These are phyloP conservation scores for Sarcophaga subvicina DNA, from an alignment of 2,888 invertebrate species.

Conservation along the genomic window DNA sequence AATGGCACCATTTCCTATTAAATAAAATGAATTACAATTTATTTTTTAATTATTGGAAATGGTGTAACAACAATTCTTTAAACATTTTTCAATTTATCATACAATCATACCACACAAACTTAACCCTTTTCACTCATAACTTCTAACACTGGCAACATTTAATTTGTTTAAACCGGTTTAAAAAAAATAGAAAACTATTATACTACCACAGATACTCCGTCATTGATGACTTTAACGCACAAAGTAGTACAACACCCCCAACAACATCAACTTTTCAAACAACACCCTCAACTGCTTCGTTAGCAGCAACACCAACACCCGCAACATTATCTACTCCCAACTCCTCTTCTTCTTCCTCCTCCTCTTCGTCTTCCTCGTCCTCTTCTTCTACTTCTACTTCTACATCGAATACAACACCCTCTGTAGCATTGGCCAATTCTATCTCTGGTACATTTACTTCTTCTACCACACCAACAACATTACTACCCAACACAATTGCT, in stretches of 20 bases:
- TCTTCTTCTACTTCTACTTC: slow-evolving; percentile 58
- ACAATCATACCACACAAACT: slow-evolving; percentile 6
- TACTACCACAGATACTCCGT: slow-evolving; percentile 77
- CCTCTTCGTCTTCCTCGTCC: slow-evolving; percentile 65
- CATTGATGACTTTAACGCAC: slow-evolving; percentile 79
- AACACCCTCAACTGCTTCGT: slow-evolving; percentile 71
- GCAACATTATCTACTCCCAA: slow-evolving; percentile 77
- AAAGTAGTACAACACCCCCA: slow-evolving; percentile 77
- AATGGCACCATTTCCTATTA: neutral
- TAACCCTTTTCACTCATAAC: slow-evolving; percentile 20
- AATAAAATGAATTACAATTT: no score
- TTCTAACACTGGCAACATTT: slow-evolving; percentile 11
- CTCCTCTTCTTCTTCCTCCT: slow-evolving; percentile 69
- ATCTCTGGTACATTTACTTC: slow-evolving; percentile 68
- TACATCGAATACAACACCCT: slow-evolving; percentile 55
- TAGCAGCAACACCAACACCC: slow-evolving; percentile 74
- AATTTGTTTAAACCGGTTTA: neutral
- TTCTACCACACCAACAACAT: slow-evolving; percentile 71
- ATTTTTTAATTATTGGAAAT: no score
- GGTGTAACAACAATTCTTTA: neutral
- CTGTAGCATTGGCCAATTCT: slow-evolving; percentile 67
- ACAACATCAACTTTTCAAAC: slow-evolving; percentile 78
- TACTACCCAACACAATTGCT: slow-evolving; percentile 74
- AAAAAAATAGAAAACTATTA: slow-evolving; percentile 39
- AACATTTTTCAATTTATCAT: neutral